Conservation (phyloP, 2,888 invertebrate genomes). For the Acanthosoma haemorrhoidale region DNA sequence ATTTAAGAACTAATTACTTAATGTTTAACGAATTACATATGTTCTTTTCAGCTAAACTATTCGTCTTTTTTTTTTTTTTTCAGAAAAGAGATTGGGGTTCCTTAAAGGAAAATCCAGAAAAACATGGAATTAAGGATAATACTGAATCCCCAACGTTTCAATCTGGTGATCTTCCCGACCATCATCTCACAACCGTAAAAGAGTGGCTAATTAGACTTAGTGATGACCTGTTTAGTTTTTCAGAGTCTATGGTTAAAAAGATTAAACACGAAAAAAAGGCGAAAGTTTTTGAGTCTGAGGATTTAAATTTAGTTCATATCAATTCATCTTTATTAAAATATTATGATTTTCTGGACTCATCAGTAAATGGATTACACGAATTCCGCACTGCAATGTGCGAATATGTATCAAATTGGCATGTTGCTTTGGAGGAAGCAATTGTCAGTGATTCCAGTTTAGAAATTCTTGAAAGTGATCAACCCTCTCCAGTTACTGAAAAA, state of each 20-base stretch:
- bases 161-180: neutral
- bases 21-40: too few species aligned
- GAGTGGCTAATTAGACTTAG: neutral
- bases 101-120: constrained; percentile 5
- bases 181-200: constrained; percentile 10
- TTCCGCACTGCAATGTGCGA: neutral
- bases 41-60: too few species aligned
- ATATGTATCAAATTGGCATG: constrained; percentile 16
- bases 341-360: neutral
- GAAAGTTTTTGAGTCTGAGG: neutral
- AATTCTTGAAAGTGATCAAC: neutral
- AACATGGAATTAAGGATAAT: too few species aligned
- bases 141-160: neutral
- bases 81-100: neutral
- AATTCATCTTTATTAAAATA: neutral
- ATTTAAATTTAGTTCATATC: neutral
- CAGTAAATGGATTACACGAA: neutral
- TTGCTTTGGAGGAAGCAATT: neutral
- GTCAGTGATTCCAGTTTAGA: constrained; percentile 16
- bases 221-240: neutral
- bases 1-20: too few species aligned
- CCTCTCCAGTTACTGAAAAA: neutral
- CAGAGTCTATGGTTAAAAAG: neutral
- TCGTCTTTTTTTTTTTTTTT: neutral
- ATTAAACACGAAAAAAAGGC: neutral